Evolutionary conservation across 2,113 vertebrate genomes (phyloP), one percentile per base, ranked within the genome.

Genomic region (Pterocles orientalis): DNA sequence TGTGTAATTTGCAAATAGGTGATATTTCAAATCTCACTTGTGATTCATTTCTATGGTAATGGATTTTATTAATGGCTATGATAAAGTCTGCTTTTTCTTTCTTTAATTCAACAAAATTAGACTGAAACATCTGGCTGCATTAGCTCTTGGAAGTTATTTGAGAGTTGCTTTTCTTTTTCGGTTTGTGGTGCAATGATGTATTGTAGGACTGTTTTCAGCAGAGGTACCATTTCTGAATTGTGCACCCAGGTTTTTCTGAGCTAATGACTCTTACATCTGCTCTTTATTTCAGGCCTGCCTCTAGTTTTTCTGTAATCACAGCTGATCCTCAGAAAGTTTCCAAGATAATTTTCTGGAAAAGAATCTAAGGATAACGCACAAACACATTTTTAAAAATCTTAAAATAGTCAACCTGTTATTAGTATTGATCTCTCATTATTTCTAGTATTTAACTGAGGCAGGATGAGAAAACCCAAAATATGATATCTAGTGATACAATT

Each of bases 51-150:
- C 77, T 91, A 71, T 71, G 58, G 81, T 33, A 72, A 82, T 61
- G 64, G 69, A 83, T 85, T 94, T 91, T 94, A 39, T 82, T 89
- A 94, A 89, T 64, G 36, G 14, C 24, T 72, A 10, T 53, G 45
- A 69, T 62, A 81, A 96, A 90, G 65, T 71, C 69, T 91, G 51
- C 50, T 92, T 92, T 97, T 95, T 78, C 47, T 92, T 94, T 79
- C 61, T 86, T 91, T 94, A 94, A 82, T 90, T 92, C 53, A 84
- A 56, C 34, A 76, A 94, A 92, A 91, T 78, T 92, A 90, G 58
- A 58, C 43, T 68, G 61, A 82, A 95, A 72, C 28, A 65, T 70
- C 43, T 91, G 77, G 26, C 34, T 87, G 34, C 33, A 81, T 76
- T 85, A 95, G 48, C 45, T 53, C 33, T 61, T 6, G 18, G 57